Percentiles rank a stretch among this genome's conserved stretches.
Conservation (phyloP, 2,888 invertebrate species). For the Stegana nigrithorax region DNA sequence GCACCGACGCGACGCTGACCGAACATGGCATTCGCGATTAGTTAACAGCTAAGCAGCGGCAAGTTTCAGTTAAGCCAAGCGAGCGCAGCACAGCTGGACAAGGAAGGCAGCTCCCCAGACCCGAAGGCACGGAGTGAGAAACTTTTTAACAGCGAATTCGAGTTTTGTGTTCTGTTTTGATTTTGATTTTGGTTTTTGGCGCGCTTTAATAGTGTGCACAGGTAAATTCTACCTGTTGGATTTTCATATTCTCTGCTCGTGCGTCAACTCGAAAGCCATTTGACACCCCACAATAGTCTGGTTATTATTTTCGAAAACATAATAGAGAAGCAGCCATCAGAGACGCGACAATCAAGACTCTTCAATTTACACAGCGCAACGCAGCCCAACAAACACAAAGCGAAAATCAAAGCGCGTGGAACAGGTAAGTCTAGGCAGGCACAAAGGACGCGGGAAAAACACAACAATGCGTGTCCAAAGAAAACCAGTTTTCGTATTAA, state of each 20-base stretch:
- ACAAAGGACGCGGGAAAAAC: constrained; percentile 2
- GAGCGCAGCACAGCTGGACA: background rate
- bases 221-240: background rate
- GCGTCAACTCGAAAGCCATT: background rate
- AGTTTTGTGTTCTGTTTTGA: too few relatives aligned
- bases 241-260: background rate
- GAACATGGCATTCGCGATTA: background rate
- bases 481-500: constrained; percentile 11
- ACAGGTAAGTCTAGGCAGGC: constrained; percentile 1
- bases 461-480: background rate
- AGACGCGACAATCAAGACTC: background rate
- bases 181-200: background rate
- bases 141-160: too few relatives aligned
- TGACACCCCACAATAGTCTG: background rate
- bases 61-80: background rate
- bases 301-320: too few relatives aligned
- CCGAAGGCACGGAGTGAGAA: too few relatives aligned
- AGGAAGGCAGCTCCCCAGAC: too few relatives aligned
- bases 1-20: background rate
- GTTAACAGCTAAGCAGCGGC: background rate
- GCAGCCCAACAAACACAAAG: background rate
- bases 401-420: background rate
- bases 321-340: background rate
- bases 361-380: background rate
- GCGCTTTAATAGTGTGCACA: too few relatives aligned